Base-by-base conservation (phyloP, 2,113 vertebrate genomes). In the Amia ocellicauda region DNA sequence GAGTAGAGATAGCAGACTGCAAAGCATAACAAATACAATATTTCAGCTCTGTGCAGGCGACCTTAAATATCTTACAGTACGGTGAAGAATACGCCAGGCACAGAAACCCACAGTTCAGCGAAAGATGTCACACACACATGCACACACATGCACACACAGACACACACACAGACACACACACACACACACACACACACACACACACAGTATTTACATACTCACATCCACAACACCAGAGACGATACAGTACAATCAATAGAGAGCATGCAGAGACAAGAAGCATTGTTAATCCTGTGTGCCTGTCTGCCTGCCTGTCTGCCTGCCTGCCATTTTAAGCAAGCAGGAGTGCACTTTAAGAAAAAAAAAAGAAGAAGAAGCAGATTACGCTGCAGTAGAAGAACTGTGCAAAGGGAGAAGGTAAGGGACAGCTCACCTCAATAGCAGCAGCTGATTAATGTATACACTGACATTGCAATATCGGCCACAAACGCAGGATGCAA, bases 401-500 rank as follows among this genome's bases (percentile, higher is more conserved):
- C 81, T 62, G 81, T 77, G 65, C 77, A 63, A 75, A 81, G 77
- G 80, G 79, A 81, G 80, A 81, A 86, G 83, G 84, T 82, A 89
- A 77, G 81, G 85, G 80, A 84, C 78, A 70, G 85, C 91, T 85
- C 89, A 93, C 91, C 83, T 89, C 88, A 86, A 89, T 89, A 80
- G 89, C 91, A 86, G 91, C 84, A 89, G 91, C 91, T 90, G 92
- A 91, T 90, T 92, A 92, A 93, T 91, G 90, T 88, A 75, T 85
- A 88, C 89, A 89, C 83, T 89, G 88, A 89, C 87, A 91, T 92
- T 93, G 91, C 90, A 86, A 90, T 78, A 91, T 88, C 89, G 84
- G 85, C 89, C 91, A 88, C 87, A 90, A 86, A 87, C 87, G 86
- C 84, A 91, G 91, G 87, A 89, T 89, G 79, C 85, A 87, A 83